Evolutionary conservation across 2,797 vertebrate genomes (phyloP).

Genomic region (Poecilia picta): DNA sequence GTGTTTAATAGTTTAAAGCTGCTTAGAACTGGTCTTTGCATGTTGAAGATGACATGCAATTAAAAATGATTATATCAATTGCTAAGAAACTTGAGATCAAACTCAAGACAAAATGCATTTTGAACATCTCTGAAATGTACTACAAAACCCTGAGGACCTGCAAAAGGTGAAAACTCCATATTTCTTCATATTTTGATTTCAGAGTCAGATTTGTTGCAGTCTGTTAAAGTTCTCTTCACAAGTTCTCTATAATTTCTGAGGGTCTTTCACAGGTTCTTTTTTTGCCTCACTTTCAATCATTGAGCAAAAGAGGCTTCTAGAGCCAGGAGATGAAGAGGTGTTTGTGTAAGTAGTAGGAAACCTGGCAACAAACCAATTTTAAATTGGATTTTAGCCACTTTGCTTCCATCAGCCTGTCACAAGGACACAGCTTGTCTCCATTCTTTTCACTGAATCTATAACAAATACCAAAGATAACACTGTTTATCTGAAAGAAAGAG

Average conservation of each 20-base stretch:
- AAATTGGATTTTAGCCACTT: conserved; percentile 1
- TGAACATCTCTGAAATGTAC: background rate
- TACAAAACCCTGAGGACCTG: background rate
- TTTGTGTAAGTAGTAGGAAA: background rate
- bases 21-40: background rate
- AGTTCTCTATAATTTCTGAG: background rate
- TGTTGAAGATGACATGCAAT: background rate
- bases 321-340: background rate
- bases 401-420: background rate
- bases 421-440: background rate
- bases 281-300: background rate
- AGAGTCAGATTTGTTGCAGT: background rate
- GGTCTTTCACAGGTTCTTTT: background rate
- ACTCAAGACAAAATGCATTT: background rate
- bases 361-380: background rate
- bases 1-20: background rate
- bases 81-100: background rate
- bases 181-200: background rate
- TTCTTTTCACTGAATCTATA: background rate
- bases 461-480: background rate
- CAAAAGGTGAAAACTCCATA: background rate
- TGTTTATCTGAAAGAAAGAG: background rate
- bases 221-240: background rate
- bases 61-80: background rate
- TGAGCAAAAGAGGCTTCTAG: background rate